Conservation (phyloP, 1,140 invertebrate genomes). For the Zaprionus ghesquierei region DNA sequence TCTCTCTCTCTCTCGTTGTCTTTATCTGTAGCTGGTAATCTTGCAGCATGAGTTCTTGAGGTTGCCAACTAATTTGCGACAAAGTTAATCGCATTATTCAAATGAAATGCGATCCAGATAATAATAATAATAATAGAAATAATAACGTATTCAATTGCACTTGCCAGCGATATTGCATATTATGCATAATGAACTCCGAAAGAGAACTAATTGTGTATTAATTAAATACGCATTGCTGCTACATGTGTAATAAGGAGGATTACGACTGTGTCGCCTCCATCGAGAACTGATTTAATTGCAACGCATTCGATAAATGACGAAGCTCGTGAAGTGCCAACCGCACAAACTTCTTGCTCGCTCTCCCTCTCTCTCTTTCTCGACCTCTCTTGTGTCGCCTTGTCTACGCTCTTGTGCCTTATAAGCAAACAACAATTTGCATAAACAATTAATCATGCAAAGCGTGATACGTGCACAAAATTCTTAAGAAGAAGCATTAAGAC, state of each 20-base stretch:
- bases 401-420: slow-evolving; percentile 36
- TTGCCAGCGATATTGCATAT: slow-evolving; percentile 47
- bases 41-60: slow-evolving; percentile 9
- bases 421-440: slow-evolving; percentile 73
- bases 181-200: slow-evolving; percentile 63
- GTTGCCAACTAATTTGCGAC: slow-evolving; percentile 68
- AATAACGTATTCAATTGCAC: slow-evolving; percentile 52
- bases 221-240: slow-evolving; percentile 57
- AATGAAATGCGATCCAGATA: slow-evolving; percentile 50
- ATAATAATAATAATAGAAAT: slow-evolving; percentile 8
- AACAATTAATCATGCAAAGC: slow-evolving; percentile 80
- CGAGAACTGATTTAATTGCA: slow-evolving; percentile 16
- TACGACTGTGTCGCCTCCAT: background rate
- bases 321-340: slow-evolving; percentile 13
- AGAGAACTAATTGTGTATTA: slow-evolving; percentile 74
- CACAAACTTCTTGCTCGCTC: background rate
- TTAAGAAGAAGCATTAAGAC: slow-evolving; percentile 8
- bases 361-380: background rate
- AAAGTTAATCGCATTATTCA: slow-evolving; percentile 70
- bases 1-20: slow-evolving; percentile 7
- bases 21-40: slow-evolving; percentile 31
- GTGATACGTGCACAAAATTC: slow-evolving; percentile 73
- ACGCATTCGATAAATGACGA: slow-evolving; percentile 27
- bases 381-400: background rate
- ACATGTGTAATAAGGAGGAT: slow-evolving; percentile 51